Evolutionary conservation across 92 coral and sea anemone species (phyloP), one percentile per base, ranked within the genome.

Genomic region (Palythoa heliodiscus): DNA sequence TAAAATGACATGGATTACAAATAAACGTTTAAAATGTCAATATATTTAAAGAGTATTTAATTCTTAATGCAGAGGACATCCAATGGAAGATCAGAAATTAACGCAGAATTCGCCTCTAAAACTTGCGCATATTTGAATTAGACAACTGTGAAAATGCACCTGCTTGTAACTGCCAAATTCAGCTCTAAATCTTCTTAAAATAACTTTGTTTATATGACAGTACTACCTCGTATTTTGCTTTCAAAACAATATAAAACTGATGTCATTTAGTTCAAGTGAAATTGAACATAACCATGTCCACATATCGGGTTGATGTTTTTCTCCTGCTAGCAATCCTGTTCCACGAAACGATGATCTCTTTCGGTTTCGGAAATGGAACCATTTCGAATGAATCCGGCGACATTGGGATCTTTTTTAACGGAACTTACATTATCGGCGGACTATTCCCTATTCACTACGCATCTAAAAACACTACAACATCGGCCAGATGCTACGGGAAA

Each of bases 371-470:
- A n/a, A 64, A 64, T n/a, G 12, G 11, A 22, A 79, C 73, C 61
- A 68, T 64, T 24, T 64, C 73, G 20, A 79, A 16, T 14, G 60
- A 79, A 79, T 63, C 50, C 6, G 50, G 22, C 0, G 83, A 79
- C 20, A 86, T 39, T 7, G 90, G 93, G 2, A 66, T 87, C 14
- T 89, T 80, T 84, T 55, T 87, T 22, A 93, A 93, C 53, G 98
- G 93, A 1, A 91, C 89, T 2, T 82, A 93, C 16, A 85, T 88
- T 52, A 90, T 95, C 61, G 95, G 95, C 16, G 98, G 98, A 40
- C 78, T 95, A 76, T 95, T 95, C 67, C 89, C 95, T 15, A 75
- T 95, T 17, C 97, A 92, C 87, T 92, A 92, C 74, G 87, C 89
- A 11, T 86, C 88, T 15, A 90, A 75, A 48, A 76, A 79, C 69